Evolutionary conservation across 2,888 invertebrate species (phyloP).

Genomic region (Cephus rjabovi): DNA sequence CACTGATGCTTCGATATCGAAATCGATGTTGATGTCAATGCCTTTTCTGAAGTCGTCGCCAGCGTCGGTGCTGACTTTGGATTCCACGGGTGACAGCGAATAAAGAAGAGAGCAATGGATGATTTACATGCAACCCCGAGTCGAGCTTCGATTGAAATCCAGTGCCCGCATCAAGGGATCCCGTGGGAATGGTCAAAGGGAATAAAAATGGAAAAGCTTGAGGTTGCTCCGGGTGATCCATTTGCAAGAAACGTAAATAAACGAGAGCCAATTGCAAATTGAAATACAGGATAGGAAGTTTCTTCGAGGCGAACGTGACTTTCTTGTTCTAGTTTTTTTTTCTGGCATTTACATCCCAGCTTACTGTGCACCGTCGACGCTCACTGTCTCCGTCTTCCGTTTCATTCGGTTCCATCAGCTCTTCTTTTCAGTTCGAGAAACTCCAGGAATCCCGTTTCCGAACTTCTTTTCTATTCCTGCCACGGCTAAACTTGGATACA

Average conservation of each 20-base stretch:
- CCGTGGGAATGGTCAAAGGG: neutral
- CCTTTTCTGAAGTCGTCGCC: conserved; percentile 18
- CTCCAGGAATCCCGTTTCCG: neutral
- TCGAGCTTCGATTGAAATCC: neutral
- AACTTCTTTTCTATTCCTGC: neutral
- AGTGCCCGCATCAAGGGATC: neutral
- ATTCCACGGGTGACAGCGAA: neutral
- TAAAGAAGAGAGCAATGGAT: neutral
- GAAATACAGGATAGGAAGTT: neutral
- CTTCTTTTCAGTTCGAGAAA: neutral
- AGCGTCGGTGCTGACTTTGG: neutral
- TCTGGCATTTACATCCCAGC: neutral
- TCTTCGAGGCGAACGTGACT: neutral
- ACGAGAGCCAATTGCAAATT: neutral
- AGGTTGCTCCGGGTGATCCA: neutral
- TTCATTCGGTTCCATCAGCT: neutral
- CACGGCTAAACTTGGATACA: neutral
- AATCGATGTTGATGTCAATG: conserved; percentile 68
- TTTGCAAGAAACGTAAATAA: neutral
- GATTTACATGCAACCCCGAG: neutral
- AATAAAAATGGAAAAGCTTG: neutral
- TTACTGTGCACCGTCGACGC: neutral
- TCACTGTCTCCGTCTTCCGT: neutral
- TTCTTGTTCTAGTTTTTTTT: neutral
- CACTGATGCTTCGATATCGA: conserved; percentile 70